These are phyloP conservation scores for Solea senegalensis DNA, from an alignment of 2,113 vertebrate species.

Conservation along the genomic window DNA sequence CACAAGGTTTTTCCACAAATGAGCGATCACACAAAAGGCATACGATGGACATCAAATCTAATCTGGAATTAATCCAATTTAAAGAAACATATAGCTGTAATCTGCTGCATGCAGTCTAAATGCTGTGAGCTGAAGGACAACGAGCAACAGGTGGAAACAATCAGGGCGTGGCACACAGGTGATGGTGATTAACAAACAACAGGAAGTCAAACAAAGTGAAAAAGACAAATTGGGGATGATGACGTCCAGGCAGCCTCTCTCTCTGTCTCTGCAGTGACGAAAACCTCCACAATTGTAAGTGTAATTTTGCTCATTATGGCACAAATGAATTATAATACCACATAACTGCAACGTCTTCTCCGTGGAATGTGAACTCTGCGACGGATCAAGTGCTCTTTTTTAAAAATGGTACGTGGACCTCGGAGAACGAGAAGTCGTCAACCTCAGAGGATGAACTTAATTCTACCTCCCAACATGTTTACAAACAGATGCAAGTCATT, in stretches of 20 bases:
- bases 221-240: background rate
- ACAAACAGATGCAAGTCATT: constrained; percentile 28
- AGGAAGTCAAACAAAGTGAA: too few relatives aligned
- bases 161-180: too few relatives aligned
- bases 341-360: constrained; percentile 42
- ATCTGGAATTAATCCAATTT: too few relatives aligned
- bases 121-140: too few relatives aligned
- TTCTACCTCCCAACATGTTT: constrained; percentile 10
- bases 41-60: too few relatives aligned
- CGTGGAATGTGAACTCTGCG: background rate
- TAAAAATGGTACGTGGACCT: constrained; percentile 27
- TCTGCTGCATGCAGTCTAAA: too few relatives aligned
- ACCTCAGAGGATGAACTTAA: background rate
- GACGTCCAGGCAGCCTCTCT: background rate
- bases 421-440: constrained; percentile 11
- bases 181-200: too few relatives aligned
- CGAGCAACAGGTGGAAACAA: too few relatives aligned
- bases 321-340: constrained; percentile 43
- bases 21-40: too few relatives aligned
- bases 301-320: constrained; percentile 42
- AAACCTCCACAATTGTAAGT: background rate
- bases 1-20: too few relatives aligned
- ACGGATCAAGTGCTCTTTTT: constrained; percentile 27
- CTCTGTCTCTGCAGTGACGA: background rate
- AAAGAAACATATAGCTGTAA: too few relatives aligned